Percentiles rank a stretch among this genome's conserved stretches.
Evolutionary conservation across 2,888 invertebrate genomes (phyloP).

Genomic region (Hydropsyche betteni): DNA sequence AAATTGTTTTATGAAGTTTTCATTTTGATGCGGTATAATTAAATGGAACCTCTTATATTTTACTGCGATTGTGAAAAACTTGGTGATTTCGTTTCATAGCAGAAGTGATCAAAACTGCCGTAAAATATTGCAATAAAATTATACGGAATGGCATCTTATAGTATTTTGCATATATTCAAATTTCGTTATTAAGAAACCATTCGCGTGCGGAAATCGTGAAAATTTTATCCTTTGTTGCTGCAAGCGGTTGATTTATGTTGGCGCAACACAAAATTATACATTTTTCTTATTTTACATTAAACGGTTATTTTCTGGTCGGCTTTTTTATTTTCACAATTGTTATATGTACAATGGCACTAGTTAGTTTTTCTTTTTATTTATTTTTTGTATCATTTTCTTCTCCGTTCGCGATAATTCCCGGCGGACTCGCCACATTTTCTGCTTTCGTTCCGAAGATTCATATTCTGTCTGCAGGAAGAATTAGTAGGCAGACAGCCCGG

Average conservation of each 20-base stretch:
- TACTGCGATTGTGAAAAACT: background rate
- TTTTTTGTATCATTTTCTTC: slow-evolving; percentile 29
- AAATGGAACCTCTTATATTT: slow-evolving; percentile 1
- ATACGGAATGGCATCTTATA: slow-evolving; percentile 1
- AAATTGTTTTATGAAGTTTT: too few relatives aligned
- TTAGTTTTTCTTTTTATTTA: slow-evolving; percentile 4
- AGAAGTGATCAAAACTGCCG: slow-evolving; percentile 20
- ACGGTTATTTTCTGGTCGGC: slow-evolving; percentile 7
- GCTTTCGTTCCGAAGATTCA: slow-evolving; percentile 45
- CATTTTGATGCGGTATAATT: too few relatives aligned
- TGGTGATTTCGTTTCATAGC: background rate
- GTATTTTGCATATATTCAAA: slow-evolving; percentile 11
- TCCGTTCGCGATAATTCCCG: slow-evolving; percentile 35
- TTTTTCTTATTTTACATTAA: too few relatives aligned
- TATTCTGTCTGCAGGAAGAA: slow-evolving; percentile 45
- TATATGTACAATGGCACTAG: slow-evolving; percentile 12
- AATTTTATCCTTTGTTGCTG: background rate
- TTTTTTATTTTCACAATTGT: background rate
- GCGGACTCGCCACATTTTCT: slow-evolving; percentile 40
- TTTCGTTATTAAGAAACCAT: background rate
- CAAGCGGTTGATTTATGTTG: slow-evolving; percentile 12
- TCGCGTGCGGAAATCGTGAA: slow-evolving; percentile 8
- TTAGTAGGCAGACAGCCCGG: slow-evolving; percentile 45
- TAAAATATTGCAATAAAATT: slow-evolving; percentile 29
- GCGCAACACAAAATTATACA: background rate